phyloP scores from a whole-genome alignment of 2,888 invertebrate genomes.

The Lithodes maja region DNA sequence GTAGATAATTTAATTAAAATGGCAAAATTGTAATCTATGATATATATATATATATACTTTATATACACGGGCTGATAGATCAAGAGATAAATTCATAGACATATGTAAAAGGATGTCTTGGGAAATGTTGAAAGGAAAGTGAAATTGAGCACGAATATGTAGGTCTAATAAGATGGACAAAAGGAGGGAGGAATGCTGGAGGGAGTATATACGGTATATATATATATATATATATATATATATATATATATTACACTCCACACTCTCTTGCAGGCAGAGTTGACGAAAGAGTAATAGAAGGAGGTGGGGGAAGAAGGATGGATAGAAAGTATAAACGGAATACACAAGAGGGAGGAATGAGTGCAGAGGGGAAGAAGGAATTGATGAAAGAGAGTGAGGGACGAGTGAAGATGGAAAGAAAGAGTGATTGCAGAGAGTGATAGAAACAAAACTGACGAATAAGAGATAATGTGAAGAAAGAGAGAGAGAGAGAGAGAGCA shows the following conservation, averaged over 20 bases:
- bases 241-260: neutral
- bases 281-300: neutral
- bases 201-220: no score
- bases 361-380: conserved; percentile 4
- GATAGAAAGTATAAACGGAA: neutral
- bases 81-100: no score
- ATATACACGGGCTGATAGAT: no score
- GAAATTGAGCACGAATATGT: no score
- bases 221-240: no score
- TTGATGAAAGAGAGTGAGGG: neutral
- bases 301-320: neutral
- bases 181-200: no score
- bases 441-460: neutral
- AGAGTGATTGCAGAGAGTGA: neutral
- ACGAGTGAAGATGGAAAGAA: neutral
- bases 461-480: neutral
- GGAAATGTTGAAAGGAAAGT: no score
- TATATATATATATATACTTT: no score
- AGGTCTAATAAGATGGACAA: no score
- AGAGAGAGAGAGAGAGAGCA: neutral
- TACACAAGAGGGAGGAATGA: neutral
- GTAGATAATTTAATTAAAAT: no score
- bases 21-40: no score
- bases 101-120: no score
- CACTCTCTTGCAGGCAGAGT: neutral